Percentiles rank a stretch among this genome's conserved stretches.
Evolutionary conservation across 2,113 vertebrate genomes (phyloP).

Genomic region (Tenrec ecaudatus): DNA sequence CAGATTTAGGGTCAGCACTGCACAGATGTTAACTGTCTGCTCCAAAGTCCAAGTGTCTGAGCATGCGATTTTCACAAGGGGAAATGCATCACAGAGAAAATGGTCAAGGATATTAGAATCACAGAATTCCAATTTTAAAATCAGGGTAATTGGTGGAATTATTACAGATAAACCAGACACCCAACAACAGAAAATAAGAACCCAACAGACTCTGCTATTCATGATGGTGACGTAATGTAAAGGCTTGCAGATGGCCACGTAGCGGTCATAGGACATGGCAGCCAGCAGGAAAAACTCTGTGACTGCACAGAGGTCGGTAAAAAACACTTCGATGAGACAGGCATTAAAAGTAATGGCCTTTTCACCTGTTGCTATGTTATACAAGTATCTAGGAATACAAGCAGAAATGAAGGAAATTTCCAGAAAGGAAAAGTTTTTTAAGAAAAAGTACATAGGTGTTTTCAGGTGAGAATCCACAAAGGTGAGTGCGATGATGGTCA

Average conservation of each 20-base stretch:
- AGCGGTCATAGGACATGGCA: conserved; percentile 70
- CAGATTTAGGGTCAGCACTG: too few species aligned
- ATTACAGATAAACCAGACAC: conserved; percentile 45
- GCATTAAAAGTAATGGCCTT: conserved; percentile 35
- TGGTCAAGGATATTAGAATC: neutral
- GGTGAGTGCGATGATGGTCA: conserved; percentile 6
- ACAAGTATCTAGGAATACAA: conserved; percentile 37
- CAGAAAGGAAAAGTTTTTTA: conserved; percentile 47
- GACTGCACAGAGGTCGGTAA: neutral
- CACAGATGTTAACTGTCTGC: too few species aligned
- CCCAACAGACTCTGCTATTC: conserved; percentile 16
- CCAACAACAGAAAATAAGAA: conserved; percentile 56
- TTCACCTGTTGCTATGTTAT: conserved; percentile 49
- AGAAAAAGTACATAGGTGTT: conserved; percentile 54
- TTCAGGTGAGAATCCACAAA: conserved; percentile 27
- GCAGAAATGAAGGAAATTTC: conserved; percentile 43
- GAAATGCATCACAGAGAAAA: neutral
- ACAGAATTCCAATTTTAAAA: conserved; percentile 22
- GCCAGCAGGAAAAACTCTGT: conserved; percentile 64
- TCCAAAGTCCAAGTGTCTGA: conserved; percentile 33
- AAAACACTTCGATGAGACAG: neutral
- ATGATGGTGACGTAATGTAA: conserved; percentile 62
- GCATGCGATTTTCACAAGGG: conserved; percentile 50
- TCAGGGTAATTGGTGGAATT: conserved; percentile 35
- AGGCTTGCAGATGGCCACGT: conserved; percentile 66